Evolutionary conservation across 2,888 invertebrate species (phyloP).

Genomic region (Thymelicus lineola): DNA sequence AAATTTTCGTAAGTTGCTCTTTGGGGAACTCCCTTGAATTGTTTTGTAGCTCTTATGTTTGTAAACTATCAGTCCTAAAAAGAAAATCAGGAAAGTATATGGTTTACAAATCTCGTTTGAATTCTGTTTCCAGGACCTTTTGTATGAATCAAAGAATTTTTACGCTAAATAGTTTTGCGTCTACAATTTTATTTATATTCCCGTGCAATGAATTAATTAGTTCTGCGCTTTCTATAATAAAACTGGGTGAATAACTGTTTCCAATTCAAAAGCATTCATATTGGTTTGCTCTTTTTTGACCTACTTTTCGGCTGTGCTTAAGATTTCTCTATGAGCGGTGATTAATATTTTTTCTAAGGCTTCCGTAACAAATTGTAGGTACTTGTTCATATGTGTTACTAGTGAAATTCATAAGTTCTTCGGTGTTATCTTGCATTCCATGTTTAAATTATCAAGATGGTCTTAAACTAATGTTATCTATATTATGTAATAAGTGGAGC

Average conservation of each 20-base stretch:
- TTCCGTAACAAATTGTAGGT: neutral
- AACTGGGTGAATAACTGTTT: conserved; percentile 27
- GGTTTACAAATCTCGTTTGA: conserved; percentile 14
- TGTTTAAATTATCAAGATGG: neutral
- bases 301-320: conserved; percentile 14
- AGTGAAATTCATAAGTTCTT: neutral
- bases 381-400: neutral
- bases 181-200: conserved; percentile 16
- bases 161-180: conserved; percentile 27
- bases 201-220: conserved; percentile 27
- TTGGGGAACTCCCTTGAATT: conserved; percentile 15
- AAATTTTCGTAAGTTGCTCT: conserved; percentile 22
- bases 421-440: neutral
- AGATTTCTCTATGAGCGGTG: conserved; percentile 6
- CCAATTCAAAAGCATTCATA: conserved; percentile 16
- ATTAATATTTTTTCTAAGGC: conserved; percentile 4
- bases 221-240: conserved; percentile 23
- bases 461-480: too few species aligned
- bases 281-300: conserved; percentile 18
- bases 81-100: conserved; percentile 8
- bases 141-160: conserved; percentile 17
- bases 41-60: conserved; percentile 12
- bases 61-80: conserved; percentile 17
- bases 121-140: conserved; percentile 9
- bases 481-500: too few species aligned